Percentiles rank a stretch among this genome's conserved stretches.
phyloP scores from a whole-genome alignment of 2,797 vertebrate species.

The Sibirionetta formosa region DNA sequence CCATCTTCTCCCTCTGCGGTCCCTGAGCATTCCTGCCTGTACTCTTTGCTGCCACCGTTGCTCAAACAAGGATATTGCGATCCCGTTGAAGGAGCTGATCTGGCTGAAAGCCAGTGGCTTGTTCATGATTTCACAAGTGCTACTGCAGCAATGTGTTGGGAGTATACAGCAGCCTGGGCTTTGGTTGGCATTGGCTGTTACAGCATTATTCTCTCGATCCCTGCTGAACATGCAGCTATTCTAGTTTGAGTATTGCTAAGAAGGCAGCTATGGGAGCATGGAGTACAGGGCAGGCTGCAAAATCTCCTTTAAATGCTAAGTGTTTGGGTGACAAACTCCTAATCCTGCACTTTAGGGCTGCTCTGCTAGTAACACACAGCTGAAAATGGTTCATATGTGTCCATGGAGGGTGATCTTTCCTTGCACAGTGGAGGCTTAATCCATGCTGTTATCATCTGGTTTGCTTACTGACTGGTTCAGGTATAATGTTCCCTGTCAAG shows the following conservation, averaged over 20 bases:
- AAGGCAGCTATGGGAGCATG: fast-evolving
- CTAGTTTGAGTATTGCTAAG: background rate
- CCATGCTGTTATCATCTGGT: background rate
- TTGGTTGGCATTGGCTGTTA: fast-evolving
- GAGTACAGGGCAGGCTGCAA: background rate
- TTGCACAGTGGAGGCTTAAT: background rate
- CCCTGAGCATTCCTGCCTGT: background rate
- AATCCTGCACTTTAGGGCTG: fast-evolving
- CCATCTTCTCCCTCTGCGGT: background rate
- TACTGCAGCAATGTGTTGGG: fast-evolving
- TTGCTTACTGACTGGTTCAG: background rate
- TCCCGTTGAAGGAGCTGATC: too few relatives aligned
- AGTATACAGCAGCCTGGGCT: background rate
- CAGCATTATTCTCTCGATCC: background rate
- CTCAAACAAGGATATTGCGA: fast-evolving
- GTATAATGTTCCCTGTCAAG: fast-evolving
- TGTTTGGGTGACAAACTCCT: background rate
- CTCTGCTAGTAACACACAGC: fast-evolving
- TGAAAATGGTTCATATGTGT: fast-evolving
- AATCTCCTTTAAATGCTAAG: fast-evolving
- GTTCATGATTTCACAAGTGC: fast-evolving
- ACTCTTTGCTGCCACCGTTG: background rate
- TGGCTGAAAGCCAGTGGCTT: background rate
- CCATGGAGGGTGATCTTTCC: background rate
- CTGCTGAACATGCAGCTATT: fast-evolving